A percentile compares a stretch with the other conserved stretches of the same genome.
These are phyloP conservation scores for Nautilus pompilius DNA, from an alignment of 1,140 invertebrate genomes.

Conservation along the genomic window DNA sequence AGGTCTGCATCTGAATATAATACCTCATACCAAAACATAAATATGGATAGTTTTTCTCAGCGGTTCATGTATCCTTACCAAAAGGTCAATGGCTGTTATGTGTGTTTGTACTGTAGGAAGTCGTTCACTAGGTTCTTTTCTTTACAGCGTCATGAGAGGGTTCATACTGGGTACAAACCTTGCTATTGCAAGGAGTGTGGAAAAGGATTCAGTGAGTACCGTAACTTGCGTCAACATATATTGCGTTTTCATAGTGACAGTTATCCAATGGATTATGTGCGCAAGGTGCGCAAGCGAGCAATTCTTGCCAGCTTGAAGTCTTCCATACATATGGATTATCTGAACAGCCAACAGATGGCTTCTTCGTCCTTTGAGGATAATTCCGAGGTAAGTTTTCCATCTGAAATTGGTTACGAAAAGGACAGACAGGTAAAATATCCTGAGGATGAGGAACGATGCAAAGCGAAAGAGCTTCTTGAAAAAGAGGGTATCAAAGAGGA, in stretches of 20 bases:
- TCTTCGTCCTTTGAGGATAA: too few relatives aligned
- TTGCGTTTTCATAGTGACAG: constrained; percentile 47
- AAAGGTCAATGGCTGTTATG: constrained; percentile 32
- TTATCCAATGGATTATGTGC: constrained; percentile 6
- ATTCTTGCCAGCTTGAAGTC: constrained; percentile 8
- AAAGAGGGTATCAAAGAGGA: constrained; percentile 37
- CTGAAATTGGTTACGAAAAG: too few relatives aligned
- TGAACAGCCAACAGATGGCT: too few relatives aligned
- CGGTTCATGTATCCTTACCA: background rate
- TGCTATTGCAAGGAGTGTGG: constrained; percentile 69
- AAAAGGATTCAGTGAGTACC: constrained; percentile 56
- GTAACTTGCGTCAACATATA: constrained; percentile 57
- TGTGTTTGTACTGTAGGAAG: constrained; percentile 92
- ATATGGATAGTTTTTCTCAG: background rate
- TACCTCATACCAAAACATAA: background rate
- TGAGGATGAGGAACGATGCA: constrained; percentile 3
- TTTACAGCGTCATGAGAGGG: constrained; percentile 97
- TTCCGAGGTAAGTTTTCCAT: too few relatives aligned
- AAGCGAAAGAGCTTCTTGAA: constrained; percentile 28
- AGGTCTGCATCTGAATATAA: background rate
- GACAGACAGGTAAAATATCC: background rate
- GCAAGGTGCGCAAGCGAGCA: constrained; percentile 6
- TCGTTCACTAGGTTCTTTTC: constrained; percentile 98
- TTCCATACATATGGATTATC: constrained; percentile 2
- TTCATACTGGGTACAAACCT: constrained; percentile 91